Base-by-base conservation (phyloP, 2,888 invertebrate species). In the Apamea anceps region DNA sequence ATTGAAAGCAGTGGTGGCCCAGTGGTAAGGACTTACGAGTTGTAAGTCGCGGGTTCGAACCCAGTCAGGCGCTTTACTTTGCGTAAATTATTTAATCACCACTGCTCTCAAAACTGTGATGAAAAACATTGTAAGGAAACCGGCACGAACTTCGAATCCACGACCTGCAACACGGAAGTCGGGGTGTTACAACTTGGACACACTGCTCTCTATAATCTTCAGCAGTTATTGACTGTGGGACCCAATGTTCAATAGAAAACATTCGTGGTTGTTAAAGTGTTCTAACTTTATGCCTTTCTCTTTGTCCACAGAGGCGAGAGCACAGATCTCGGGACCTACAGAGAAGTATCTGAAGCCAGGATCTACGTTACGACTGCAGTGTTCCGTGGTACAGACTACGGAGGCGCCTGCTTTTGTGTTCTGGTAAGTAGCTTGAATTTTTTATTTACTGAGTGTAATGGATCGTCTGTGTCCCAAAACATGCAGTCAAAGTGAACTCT, bases 291-390 rank as follows among this genome's bases (percentile, higher is more conserved):
- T n/a, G 0, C 28, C 2, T 28, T 57, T 0, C 12, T 63, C 7
- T 68, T 76, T 13, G 78, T 91, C 85, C 79, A 77, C 97, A 99
- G 99, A 98, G 97, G 98, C 99, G 28, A 97, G 98, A 94, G 98
- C 98, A 82, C 98, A 98, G 95, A 99, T 99, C 93, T 98, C 98
- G 72, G 99, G 99, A 37, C 98, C 98, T 5, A 97, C 98, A 75
- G 99, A 99, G 93, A 98, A 99, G 93, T 99, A 98, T 94, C 97
- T 99, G 88, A 98, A 99, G 92, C 98, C 98, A 25, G 99, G 99
- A 63, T 99, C 99, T 71, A 98, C 98, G 71, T 96, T 99, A 81
- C 97, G 98, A 76, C 97, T 99, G 74, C 98, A 98, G 89, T 99
- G 99, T 91, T 98, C 98, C 74, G 98, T 99, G 51, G 97, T 98